These are phyloP conservation scores for Tinamus guttatus DNA, from an alignment of 2,113 vertebrate species.

Conservation along the genomic window DNA sequence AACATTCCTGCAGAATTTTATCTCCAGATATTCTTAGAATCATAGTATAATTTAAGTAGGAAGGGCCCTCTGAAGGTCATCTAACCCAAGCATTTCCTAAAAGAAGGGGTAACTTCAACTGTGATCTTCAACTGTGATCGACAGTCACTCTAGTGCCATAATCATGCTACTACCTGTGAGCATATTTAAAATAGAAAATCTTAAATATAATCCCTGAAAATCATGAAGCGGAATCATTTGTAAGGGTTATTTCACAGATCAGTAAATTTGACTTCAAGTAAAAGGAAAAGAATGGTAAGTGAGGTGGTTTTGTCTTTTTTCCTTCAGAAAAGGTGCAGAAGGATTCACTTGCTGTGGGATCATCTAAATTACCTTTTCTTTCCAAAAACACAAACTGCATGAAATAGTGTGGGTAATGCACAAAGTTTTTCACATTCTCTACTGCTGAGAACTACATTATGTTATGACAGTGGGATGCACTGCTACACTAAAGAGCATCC, in stretches of 20 bases:
- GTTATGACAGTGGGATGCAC: neutral
- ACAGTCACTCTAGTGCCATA: neutral
- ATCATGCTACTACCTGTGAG: neutral
- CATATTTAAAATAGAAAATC: neutral
- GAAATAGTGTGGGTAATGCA: neutral
- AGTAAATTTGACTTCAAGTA: neutral
- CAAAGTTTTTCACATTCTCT: neutral
- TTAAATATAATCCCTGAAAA: neutral
- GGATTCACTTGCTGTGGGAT: neutral
- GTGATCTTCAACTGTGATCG: neutral
- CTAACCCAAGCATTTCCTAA: neutral
- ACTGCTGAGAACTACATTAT: fast-evolving
- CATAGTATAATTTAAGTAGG: neutral
- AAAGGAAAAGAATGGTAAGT: neutral
- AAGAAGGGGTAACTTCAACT: neutral
- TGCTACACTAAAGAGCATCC: neutral
- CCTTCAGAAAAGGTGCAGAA: neutral
- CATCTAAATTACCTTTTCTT: neutral
- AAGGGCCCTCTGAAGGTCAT: neutral
- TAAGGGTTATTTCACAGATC: neutral
- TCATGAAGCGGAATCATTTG: neutral
- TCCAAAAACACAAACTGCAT: neutral
- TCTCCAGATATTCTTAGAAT: neutral
- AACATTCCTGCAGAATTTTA: neutral
- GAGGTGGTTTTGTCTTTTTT: neutral